phyloP scores from a whole-genome alignment of 2,113 vertebrate species.

The Percopsis transmontana region DNA sequence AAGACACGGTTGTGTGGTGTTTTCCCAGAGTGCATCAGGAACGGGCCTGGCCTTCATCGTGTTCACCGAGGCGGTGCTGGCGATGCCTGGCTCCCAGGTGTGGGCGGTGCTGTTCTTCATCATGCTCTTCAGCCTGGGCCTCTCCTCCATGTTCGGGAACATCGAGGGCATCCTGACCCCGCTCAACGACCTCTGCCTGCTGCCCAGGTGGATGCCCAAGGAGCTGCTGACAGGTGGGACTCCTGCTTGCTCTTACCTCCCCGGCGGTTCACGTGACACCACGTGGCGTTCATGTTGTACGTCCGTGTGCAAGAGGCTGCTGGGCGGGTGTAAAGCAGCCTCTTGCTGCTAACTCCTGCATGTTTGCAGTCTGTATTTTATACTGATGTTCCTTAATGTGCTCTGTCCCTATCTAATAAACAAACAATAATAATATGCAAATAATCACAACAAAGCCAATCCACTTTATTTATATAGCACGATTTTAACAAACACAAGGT shows the following conservation, averaged over 20 bases:
- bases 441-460: too few relatives aligned
- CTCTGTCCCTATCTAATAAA: too few relatives aligned
- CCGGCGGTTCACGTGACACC: too few relatives aligned
- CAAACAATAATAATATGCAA: too few relatives aligned
- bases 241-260: too few relatives aligned
- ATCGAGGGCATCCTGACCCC: slow-evolving; percentile 86
- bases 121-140: slow-evolving; percentile 89
- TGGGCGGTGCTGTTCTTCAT: slow-evolving; percentile 93
- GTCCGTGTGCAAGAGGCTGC: too few relatives aligned
- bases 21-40: slow-evolving; percentile 78
- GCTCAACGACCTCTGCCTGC: slow-evolving; percentile 77
- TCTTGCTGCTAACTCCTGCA: too few relatives aligned
- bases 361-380: too few relatives aligned
- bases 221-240: slow-evolving; percentile 84
- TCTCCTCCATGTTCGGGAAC: slow-evolving; percentile 93
- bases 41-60: slow-evolving; percentile 89
- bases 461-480: too few relatives aligned
- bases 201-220: slow-evolving; percentile 75
- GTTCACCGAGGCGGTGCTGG: slow-evolving; percentile 87
- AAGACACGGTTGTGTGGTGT: neutral
- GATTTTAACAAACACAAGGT: too few relatives aligned
- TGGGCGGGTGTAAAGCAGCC: too few relatives aligned
- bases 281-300: neutral
- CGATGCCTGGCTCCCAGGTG: slow-evolving; percentile 86
- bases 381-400: too few relatives aligned